Percentiles rank a stretch among this genome's conserved stretches.
Conservation (phyloP, 2,113 vertebrate species). For the Crotalus helleri region DNA sequence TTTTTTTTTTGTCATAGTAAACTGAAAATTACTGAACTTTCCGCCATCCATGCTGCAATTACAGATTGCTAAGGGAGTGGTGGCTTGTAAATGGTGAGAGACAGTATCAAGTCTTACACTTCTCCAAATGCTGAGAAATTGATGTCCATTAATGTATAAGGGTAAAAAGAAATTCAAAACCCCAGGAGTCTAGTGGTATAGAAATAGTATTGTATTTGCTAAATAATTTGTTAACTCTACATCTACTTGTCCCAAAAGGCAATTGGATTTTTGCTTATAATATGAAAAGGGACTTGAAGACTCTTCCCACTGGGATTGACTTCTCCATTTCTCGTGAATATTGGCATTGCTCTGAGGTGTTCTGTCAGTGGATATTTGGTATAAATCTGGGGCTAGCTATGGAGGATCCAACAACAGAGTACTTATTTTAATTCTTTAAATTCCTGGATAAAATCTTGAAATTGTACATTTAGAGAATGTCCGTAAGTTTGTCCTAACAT, state of each 20-base stretch:
- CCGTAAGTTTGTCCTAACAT: slow-evolving; percentile 45
- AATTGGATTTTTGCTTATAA: not conserved
- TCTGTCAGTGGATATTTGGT: not conserved
- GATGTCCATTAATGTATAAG: slow-evolving; percentile 1
- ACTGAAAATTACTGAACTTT: slow-evolving; percentile 51
- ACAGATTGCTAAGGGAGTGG: slow-evolving; percentile 37
- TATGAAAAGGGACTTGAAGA: not conserved
- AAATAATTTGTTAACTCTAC: not conserved
- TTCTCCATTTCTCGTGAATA: not conserved
- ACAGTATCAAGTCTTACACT: slow-evolving; percentile 35
- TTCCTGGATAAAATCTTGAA: not conserved
- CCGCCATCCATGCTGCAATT: slow-evolving; percentile 48
- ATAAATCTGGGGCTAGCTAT: not conserved
- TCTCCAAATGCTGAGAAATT: slow-evolving; percentile 37
- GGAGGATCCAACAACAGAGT: not conserved
- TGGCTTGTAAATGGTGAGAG: slow-evolving; percentile 34
- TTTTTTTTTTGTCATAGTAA: not conserved
- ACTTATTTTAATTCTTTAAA: not conserved
- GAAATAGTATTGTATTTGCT: slow-evolving; percentile 8
- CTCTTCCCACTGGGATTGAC: not conserved
- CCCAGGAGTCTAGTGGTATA: slow-evolving; percentile 2
- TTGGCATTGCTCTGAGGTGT: not conserved
- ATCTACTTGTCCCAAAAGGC: slow-evolving; percentile 17
- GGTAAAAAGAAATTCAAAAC: slow-evolving; percentile 7
- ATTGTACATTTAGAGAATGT: slow-evolving; percentile 55